phyloP scores from a whole-genome alignment of 1,140 invertebrate species.

The Drosophila auraria region DNA sequence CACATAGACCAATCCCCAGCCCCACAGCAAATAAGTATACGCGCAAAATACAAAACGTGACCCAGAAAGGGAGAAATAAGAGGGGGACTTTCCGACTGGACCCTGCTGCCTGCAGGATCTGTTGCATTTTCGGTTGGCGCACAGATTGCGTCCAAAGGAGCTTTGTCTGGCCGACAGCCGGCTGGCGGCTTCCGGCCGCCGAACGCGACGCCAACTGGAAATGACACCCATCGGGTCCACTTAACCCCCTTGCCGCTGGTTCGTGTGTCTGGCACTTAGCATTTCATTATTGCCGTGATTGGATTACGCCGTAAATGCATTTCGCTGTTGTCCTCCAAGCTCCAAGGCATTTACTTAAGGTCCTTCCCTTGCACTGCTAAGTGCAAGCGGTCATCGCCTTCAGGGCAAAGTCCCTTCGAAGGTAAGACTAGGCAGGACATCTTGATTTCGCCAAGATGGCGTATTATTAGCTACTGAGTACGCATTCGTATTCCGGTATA shows the following conservation, averaged over 20 bases:
- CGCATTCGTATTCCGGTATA: not conserved
- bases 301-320: constrained; percentile 65
- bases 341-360: constrained; percentile 18
- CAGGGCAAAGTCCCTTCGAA: constrained; percentile 4
- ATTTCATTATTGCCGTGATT: constrained; percentile 63
- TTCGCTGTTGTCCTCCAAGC: constrained; percentile 49
- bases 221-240: constrained; percentile 17
- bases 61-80: constrained; percentile 17
- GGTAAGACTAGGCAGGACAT: not conserved
- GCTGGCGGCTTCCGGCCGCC: constrained; percentile 40
- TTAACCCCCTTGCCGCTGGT: constrained; percentile 10
- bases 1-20: not conserved
- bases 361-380: not conserved
- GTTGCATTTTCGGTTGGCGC: constrained; percentile 49
- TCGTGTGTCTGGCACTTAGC: constrained; percentile 56
- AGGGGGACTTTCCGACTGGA: not conserved
- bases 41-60: constrained; percentile 48
- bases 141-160: constrained; percentile 28
- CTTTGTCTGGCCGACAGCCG: constrained; percentile 30
- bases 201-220: constrained; percentile 18
- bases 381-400: constrained; percentile 29
- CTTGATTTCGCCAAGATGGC: not conserved
- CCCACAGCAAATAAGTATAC: constrained; percentile 12
- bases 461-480: constrained; percentile 1
- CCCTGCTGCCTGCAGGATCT: constrained; percentile 22